These are phyloP conservation scores for Gibbula magus DNA, from an alignment of 2,888 invertebrate species.

Conservation along the genomic window DNA sequence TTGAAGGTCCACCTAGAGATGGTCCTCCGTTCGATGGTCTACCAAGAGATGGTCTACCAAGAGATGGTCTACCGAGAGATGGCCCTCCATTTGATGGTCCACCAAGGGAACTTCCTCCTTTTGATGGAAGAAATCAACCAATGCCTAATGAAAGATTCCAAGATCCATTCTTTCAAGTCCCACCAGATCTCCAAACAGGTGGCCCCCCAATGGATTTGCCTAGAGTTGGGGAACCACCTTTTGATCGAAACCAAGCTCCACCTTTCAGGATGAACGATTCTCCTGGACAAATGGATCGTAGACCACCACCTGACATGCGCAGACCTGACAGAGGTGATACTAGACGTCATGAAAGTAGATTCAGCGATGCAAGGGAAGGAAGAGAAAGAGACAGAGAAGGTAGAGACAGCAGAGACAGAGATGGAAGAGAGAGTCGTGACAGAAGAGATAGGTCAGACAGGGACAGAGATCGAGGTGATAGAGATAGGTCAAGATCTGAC, in stretches of 20 bases:
- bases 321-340: background rate
- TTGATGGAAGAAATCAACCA: background rate
- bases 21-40: background rate
- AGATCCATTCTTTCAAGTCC: background rate
- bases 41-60: background rate
- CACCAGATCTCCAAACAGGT: background rate
- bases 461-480: slow-evolving; percentile 36
- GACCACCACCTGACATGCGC: background rate
- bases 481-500: background rate
- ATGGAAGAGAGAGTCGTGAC: slow-evolving; percentile 14
- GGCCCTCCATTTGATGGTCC: background rate
- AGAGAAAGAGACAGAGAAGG: slow-evolving; percentile 37
- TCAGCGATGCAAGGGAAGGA: slow-evolving; percentile 20
- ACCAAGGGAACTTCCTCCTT: background rate
- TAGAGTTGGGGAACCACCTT: background rate
- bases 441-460: slow-evolving; percentile 57
- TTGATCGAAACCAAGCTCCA: slow-evolving; percentile 13
- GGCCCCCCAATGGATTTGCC: slow-evolving; percentile 3
- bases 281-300: too few species aligned
- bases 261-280: too few species aligned
- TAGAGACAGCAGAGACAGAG: slow-evolving; percentile 30
- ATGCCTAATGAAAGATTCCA: slow-evolving; percentile 5
- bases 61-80: background rate
- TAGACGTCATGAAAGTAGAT: background rate
- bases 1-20: background rate